Conservation (phyloP, 2,797 vertebrate genomes). For the Peromyscus aztecus region DNA sequence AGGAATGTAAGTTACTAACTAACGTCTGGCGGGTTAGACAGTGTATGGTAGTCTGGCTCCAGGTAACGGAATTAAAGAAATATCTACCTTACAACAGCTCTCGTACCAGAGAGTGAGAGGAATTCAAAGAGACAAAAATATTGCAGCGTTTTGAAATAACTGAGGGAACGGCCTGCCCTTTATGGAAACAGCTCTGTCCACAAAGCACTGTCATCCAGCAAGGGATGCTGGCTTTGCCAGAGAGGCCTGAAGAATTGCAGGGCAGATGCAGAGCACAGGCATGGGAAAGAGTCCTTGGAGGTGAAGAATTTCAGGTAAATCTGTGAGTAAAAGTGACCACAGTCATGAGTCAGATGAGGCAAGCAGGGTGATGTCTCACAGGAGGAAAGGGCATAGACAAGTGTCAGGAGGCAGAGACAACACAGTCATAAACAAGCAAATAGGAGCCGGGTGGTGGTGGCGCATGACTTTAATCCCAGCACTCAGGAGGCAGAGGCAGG, state of each 20-base stretch:
- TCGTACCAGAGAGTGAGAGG: not conserved
- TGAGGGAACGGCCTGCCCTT: not conserved
- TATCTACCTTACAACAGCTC: not conserved
- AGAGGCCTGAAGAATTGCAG: not conserved
- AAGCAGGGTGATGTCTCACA: not conserved
- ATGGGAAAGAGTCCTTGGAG: not conserved
- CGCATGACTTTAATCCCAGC: not conserved
- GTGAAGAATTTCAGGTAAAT: not conserved
- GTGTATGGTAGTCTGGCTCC: not conserved
- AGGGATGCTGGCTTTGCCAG: not conserved
- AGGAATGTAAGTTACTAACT: not conserved
- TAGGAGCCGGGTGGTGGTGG: not conserved
- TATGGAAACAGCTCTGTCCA: not conserved
- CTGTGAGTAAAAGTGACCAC: not conserved
- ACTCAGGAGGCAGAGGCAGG: not conserved
- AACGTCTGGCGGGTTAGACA: not conserved
- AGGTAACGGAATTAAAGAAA: not conserved
- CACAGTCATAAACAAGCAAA: not conserved
- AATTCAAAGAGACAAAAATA: constrained; percentile 21
- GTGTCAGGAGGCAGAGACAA: not conserved
- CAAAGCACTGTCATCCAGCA: not conserved
- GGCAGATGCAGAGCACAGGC: not conserved
- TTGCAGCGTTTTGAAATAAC: not conserved
- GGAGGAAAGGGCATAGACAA: not conserved
- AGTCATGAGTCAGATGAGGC: not conserved